These are phyloP conservation scores for Dendrocincla tyrannina DNA, from an alignment of 2,797 vertebrate genomes.

Conservation along the genomic window DNA sequence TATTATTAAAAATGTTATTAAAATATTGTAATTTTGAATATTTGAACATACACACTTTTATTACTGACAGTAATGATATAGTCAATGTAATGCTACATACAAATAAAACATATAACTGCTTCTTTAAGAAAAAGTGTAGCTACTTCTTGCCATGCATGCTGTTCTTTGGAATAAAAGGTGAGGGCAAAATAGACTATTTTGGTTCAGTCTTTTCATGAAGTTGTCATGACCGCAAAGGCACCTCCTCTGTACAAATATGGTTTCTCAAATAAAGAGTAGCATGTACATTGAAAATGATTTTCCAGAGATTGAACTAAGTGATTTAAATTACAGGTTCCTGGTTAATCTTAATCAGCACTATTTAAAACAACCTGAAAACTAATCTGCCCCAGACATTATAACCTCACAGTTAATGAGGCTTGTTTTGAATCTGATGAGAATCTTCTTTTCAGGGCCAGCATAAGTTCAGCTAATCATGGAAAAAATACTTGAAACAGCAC, in stretches of 20 bases:
- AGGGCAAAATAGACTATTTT: not conserved
- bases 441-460: conserved; percentile 7
- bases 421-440: conserved; percentile 38
- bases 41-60: rapidly evolving
- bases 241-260: not conserved
- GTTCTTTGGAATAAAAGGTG: not conserved
- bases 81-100: not conserved
- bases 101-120: not conserved
- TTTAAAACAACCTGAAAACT: conserved; percentile 29
- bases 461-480: conserved; percentile 31
- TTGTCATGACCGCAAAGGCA: rapidly evolving
- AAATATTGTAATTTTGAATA: not conserved
- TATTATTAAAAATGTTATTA: not conserved
- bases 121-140: not conserved
- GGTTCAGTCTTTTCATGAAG: not conserved
- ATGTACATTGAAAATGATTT: not conserved
- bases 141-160: not conserved
- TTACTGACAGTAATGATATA: not conserved
- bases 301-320: not conserved
- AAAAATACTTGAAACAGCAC: conserved; percentile 7
- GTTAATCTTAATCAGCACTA: conserved; percentile 30
- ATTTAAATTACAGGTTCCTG: conserved; percentile 24
- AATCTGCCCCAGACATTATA: not conserved
- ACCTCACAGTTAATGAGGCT: conserved; percentile 19
- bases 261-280: not conserved